Conservation (phyloP, 1,140 invertebrate genomes). For the Drosophila ironensis region DNA sequence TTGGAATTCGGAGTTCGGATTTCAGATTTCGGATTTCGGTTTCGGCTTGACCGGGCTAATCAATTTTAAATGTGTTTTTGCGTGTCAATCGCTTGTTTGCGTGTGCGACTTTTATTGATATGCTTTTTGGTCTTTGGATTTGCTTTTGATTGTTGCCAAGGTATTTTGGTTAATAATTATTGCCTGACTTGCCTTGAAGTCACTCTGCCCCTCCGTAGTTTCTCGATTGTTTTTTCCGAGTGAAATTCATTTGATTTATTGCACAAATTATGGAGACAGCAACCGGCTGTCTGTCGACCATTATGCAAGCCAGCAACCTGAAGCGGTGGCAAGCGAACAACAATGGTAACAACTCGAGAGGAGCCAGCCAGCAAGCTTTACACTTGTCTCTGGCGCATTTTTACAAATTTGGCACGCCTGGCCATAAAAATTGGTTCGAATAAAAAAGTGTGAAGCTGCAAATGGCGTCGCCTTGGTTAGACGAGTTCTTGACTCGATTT, state of each 20-base stretch:
- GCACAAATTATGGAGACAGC: constrained; percentile 73
- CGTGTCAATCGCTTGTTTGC: constrained; percentile 80
- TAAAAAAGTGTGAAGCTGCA: constrained; percentile 78
- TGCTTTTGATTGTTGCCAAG: constrained; percentile 42
- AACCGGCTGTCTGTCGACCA: constrained; percentile 2
- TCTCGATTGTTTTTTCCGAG: constrained; percentile 68
- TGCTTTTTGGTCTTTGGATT: constrained; percentile 50
- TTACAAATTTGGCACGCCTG: constrained; percentile 79
- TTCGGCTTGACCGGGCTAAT: constrained; percentile 60
- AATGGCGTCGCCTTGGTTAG: constrained; percentile 76
- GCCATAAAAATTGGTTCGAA: constrained; percentile 75
- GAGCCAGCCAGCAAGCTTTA: constrained; percentile 39
- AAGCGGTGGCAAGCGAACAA: constrained; percentile 40
- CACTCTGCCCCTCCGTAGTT: constrained; percentile 4
- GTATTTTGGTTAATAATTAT: constrained; percentile 65
- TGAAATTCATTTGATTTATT: constrained; percentile 80
- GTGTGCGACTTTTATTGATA: constrained; percentile 76
- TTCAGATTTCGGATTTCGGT: constrained; percentile 12
- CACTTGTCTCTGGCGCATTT: constrained; percentile 74
- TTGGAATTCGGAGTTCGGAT: background rate
- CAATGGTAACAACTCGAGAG: constrained; percentile 20
- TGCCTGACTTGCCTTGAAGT: constrained; percentile 63
- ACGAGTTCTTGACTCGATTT: constrained; percentile 69
- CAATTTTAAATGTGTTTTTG: constrained; percentile 81
- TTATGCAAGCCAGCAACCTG: constrained; percentile 59